These are phyloP conservation scores for Papilio dardanus DNA, from an alignment of 1,140 invertebrate genomes.

Conservation along the genomic window DNA sequence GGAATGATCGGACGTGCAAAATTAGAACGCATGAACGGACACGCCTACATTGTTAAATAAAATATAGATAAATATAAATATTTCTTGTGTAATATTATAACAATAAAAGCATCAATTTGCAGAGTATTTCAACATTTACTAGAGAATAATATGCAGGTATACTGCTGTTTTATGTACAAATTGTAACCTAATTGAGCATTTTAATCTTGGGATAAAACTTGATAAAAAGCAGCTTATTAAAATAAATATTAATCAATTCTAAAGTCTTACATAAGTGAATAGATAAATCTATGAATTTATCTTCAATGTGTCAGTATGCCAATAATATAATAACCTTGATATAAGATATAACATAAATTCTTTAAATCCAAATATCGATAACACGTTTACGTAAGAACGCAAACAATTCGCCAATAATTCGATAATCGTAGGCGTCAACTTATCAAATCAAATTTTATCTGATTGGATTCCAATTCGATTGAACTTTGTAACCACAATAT, in stretches of 20 bases:
- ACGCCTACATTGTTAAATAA: background rate
- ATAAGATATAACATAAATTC: background rate
- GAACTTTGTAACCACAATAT: conserved; percentile 2
- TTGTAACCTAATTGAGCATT: no score
- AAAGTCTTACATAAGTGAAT: no score
- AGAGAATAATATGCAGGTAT: no score
- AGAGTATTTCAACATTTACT: no score
- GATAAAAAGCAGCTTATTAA: background rate
- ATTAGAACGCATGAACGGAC: conserved; percentile 13
- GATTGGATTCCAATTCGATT: background rate
- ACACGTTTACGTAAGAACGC: background rate
- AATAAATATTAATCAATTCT: background rate
- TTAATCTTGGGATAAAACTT: background rate
- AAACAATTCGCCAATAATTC: conserved; percentile 9
- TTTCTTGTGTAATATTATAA: background rate
- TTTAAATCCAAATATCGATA: background rate
- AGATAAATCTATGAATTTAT: background rate
- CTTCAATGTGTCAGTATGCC: background rate
- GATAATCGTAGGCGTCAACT: background rate
- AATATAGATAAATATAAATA: background rate
- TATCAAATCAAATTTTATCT: conserved; percentile 1
- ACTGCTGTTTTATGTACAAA: no score
- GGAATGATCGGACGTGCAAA: background rate
- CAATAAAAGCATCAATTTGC: no score
- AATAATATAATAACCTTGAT: conserved; percentile 2